Conservation (phyloP, 2,888 invertebrate species). For the Polyploca ridens region DNA sequence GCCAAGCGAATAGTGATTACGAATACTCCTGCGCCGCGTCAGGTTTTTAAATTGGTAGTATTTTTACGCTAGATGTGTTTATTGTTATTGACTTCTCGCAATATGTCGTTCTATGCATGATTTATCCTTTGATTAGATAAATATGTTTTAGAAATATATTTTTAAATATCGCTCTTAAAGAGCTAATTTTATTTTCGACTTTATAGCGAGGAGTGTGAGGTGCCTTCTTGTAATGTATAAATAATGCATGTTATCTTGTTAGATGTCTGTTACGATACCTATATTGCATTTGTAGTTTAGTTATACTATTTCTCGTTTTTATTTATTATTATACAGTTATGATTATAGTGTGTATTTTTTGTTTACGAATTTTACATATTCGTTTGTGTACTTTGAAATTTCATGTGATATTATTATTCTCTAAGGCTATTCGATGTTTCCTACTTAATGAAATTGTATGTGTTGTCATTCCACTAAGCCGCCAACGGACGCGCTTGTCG, state of each 20-base stretch:
- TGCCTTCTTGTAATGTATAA: constrained; percentile 67
- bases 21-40: constrained; percentile 55
- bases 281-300: constrained; percentile 82
- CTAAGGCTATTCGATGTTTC: constrained; percentile 67
- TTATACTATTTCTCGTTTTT: constrained; percentile 78
- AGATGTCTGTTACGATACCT: constrained; percentile 69
- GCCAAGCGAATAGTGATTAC: constrained; percentile 48
- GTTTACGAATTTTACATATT: constrained; percentile 74
- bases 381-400: constrained; percentile 77
- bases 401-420: constrained; percentile 81
- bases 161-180: constrained; percentile 31
- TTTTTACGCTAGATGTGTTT: constrained; percentile 65
- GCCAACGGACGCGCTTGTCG: constrained; percentile 21
- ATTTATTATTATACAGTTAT: constrained; percentile 71
- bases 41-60: constrained; percentile 66
- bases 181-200: constrained; percentile 35
- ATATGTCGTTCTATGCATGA: constrained; percentile 67
- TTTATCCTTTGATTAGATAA: constrained; percentile 75
- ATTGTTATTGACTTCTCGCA: constrained; percentile 49
- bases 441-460: constrained; percentile 60
- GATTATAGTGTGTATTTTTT: constrained; percentile 76
- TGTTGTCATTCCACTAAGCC: constrained; percentile 64
- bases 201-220: constrained; percentile 58
- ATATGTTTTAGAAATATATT: constrained; percentile 69
- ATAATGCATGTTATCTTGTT: constrained; percentile 75